phyloP scores from a whole-genome alignment of 1,140 invertebrate genomes.

The Diorhabda elongata region DNA sequence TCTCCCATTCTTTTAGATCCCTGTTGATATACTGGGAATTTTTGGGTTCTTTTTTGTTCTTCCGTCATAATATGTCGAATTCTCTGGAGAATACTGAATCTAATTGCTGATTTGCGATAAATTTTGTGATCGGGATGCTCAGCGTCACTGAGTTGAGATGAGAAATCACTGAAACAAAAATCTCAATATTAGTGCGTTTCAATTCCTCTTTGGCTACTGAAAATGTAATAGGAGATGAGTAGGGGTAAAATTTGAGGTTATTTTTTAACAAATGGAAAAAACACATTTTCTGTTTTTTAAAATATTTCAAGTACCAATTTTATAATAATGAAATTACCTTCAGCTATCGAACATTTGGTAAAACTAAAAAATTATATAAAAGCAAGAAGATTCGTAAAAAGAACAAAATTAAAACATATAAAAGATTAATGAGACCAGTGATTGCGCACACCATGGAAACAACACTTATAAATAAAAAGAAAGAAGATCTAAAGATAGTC shows the following conservation, averaged over 20 bases:
- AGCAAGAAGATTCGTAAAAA: too few relatives aligned
- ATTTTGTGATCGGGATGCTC: constrained; percentile 45
- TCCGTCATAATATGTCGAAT: constrained; percentile 55
- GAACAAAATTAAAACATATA: too few relatives aligned
- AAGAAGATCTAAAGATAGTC: too few relatives aligned
- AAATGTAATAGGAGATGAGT: too few relatives aligned
- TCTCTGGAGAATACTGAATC: constrained; percentile 53
- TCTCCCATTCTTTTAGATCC: constrained; percentile 78
- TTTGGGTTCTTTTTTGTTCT: constrained; percentile 52
- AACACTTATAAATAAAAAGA: too few relatives aligned
- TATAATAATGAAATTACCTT: neutral
- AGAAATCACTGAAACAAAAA: constrained; percentile 37
- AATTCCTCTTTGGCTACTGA: too few relatives aligned
- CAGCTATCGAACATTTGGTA: too few relatives aligned
- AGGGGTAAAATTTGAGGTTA: too few relatives aligned
- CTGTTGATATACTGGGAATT: constrained; percentile 58
- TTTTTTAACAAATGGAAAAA: too few relatives aligned
- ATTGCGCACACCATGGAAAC: too few relatives aligned
- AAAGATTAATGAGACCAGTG: too few relatives aligned
- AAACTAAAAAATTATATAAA: too few relatives aligned
- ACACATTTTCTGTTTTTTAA: neutral
- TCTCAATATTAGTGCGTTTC: neutral
- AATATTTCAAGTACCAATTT: neutral
- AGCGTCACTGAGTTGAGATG: constrained; percentile 43
- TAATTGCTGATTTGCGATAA: constrained; percentile 48